Evolutionary conservation across 2,113 vertebrate species (phyloP), one percentile per base, ranked within the genome.

Genomic region (Orycteropus afer): DNA sequence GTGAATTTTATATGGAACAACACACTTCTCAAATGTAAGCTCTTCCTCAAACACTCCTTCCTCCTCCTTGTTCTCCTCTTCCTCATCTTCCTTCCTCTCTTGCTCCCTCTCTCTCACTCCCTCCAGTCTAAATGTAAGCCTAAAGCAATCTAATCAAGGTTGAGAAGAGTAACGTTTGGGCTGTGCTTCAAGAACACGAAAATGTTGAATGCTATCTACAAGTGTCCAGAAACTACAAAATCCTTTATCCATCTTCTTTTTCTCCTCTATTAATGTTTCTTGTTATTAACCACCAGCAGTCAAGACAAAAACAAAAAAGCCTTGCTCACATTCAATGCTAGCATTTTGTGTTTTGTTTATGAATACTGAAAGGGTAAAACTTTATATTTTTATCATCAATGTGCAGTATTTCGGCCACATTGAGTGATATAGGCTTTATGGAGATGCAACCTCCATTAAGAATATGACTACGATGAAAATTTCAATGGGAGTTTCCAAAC

Each of bases 141-240:
- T 67, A 84, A 81, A 91, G 47, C 61, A 88, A 74, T 71, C 90
- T 89, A 80, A 84, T 93, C 82, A 97, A 92, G 73, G 86, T 86
- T 78, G 69, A 85, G 47, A 94, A 95, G 97, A 95, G 71, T 92
- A 94, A 92, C 90, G 40, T 61, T 83, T 95, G 82, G 91, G 79
- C 82, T 85, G 22, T 3, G 53, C 61, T 89, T 96, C 93, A 96
- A 95, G 90, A 95, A 85, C 82, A 82, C 49, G 45, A 4, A 89
- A 95, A 57, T 34, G 10, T 83, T 94, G 91, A 83, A 87, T 91
- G 49, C 49, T 93, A 67, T 67, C 67, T 92, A 27, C 61, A 74
- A 45, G 15, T 90, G 45, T 80, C 88, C 84, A 93, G 74, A 67
- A 25, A 76, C 81, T 45, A 61, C 91, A 89, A 94, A 95, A 89